Conservation (phyloP, 2,797 vertebrate species). For the Etheostoma perlongum region DNA sequence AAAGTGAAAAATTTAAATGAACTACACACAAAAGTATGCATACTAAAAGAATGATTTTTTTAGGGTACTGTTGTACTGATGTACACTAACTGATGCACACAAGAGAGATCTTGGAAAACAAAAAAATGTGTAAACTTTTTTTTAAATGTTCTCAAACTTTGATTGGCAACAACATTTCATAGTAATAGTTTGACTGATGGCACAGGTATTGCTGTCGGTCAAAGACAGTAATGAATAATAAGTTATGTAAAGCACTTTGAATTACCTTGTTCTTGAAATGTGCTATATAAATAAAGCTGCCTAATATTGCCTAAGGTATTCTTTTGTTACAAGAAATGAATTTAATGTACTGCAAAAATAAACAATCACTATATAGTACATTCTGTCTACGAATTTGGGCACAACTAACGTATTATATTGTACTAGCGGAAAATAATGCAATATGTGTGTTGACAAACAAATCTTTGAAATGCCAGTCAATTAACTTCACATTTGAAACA, state of each 20-base stretch:
- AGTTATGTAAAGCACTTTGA: no score
- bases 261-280: no score
- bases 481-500: neutral
- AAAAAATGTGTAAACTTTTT: neutral
- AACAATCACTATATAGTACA: neutral
- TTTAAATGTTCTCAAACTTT: neutral
- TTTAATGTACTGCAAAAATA: neutral
- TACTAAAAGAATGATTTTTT: neutral
- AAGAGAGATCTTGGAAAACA: neutral
- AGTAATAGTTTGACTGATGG: neutral
- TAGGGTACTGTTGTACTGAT: neutral
- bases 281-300: no score
- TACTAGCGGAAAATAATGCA: no score
- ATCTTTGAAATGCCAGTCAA: neutral
- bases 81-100: neutral
- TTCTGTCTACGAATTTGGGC: neutral
- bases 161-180: neutral
- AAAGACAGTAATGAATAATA: no score
- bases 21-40: neutral
- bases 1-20: neutral
- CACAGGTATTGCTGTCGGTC: neutral
- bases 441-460: neutral
- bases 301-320: neutral
- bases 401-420: neutral
- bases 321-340: neutral